phyloP scores from a whole-genome alignment of 2,113 vertebrate genomes.

The Pseudolaguvia tuberculata region DNA sequence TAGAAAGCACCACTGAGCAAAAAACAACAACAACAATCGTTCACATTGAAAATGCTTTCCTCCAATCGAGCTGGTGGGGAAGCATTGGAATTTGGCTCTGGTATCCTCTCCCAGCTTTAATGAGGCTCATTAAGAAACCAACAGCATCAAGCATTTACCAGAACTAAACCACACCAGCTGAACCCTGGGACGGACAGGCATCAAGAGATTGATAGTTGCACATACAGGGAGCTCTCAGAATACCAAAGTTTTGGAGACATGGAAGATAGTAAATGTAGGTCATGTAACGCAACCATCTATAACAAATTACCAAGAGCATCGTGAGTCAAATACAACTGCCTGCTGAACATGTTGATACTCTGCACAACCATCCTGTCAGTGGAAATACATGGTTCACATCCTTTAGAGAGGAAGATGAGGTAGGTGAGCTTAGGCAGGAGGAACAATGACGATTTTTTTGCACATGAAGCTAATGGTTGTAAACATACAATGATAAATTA shows the following conservation, averaged over 20 bases:
- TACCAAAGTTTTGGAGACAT: slow-evolving; percentile 15
- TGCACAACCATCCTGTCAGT: not conserved
- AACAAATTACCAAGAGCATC: not conserved
- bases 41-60: not conserved
- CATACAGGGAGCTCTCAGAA: not conserved
- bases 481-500: not conserved
- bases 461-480: too few species aligned
- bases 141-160: slow-evolving; percentile 48
- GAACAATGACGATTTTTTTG: not conserved
- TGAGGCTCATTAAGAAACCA: slow-evolving; percentile 31
- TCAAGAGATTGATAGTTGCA: not conserved
- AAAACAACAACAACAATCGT: not conserved
- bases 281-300: slow-evolving; percentile 23
- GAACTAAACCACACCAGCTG: slow-evolving; percentile 15
- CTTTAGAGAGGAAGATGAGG: slow-evolving; percentile 10
- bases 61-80: not conserved
- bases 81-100: not conserved
- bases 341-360: not conserved
- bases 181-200: not conserved
- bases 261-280: slow-evolving; percentile 34
- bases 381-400: not conserved
- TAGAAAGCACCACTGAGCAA: not conserved
- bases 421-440: not conserved
- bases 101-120: slow-evolving; percentile 23
- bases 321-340: not conserved